Conservation (phyloP, 2,113 vertebrate species). For the Vidua macroura region DNA sequence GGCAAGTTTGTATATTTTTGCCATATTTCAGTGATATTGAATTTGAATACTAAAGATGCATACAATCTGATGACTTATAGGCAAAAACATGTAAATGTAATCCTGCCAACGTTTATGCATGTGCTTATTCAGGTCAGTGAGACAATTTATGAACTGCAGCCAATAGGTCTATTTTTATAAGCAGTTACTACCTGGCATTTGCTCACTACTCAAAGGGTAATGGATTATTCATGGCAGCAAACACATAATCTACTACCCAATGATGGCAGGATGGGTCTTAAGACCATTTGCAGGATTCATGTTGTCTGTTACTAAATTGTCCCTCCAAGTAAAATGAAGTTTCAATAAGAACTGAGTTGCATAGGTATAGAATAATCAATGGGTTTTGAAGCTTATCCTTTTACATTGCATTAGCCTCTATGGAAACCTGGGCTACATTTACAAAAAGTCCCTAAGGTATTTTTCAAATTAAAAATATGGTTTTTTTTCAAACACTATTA, state of each 20-base stretch:
- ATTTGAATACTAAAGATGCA: neutral
- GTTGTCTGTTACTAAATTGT: neutral
- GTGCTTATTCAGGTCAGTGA: neutral
- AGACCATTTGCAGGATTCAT: neutral
- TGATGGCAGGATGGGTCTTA: neutral
- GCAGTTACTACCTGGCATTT: neutral
- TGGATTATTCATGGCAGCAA: slow-evolving; percentile 34
- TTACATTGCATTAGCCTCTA: neutral
- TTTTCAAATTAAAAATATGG: neutral
- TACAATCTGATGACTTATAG: neutral
- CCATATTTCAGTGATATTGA: neutral
- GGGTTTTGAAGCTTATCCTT: neutral
- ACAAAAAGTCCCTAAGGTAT: neutral
- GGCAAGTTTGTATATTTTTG: neutral
- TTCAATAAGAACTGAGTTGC: neutral
- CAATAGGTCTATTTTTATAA: neutral
- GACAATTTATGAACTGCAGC: neutral
- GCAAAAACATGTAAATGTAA: neutral
- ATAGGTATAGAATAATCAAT: neutral
- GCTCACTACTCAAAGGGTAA: neutral
- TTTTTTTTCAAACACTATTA: neutral
- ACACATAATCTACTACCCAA: neutral
- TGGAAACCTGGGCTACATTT: neutral
- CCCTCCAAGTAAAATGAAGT: slow-evolving; percentile 8
- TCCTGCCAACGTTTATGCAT: neutral